Base-by-base conservation (phyloP, 1,140 invertebrate species). In the Diplogasteroides magnus region DNA sequence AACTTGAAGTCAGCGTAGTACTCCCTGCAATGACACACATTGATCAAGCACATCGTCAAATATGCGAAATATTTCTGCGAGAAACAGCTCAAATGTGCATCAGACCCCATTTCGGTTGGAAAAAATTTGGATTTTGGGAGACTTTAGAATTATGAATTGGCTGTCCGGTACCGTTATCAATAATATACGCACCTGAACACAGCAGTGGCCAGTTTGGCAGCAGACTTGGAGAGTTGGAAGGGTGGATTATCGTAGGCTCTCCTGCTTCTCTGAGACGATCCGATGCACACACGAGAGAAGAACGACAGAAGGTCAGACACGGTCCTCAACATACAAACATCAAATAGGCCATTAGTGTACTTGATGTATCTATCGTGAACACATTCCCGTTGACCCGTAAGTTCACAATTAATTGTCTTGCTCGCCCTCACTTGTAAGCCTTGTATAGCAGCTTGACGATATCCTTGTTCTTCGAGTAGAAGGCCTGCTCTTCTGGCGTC, bases 1-100 rank as follows among this genome's bases (percentile, higher is more conserved):
- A 29, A 71, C 58, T 71, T 71, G 13, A 71, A 31, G 25, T 71
- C 69, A 14, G 31, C 56, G 23, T 71, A 71, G 31, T n/a, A n/a
- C n/a, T n/a, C n/a, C n/a, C n/a, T n/a, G n/a, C n/a, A n/a, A n/a
- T n/a, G n/a, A n/a, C n/a, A n/a, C n/a, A n/a, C n/a, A n/a, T n/a
- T n/a, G n/a, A n/a, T n/a, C n/a, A n/a, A n/a, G n/a, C n/a, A n/a
- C n/a, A n/a, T n/a, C n/a, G n/a, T n/a, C n/a, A n/a, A n/a, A n/a
- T n/a, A n/a, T n/a, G n/a, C n/a, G n/a, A n/a, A n/a, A n/a, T n/a
- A n/a, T n/a, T n/a, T n/a, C n/a, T n/a, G n/a, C n/a, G n/a, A n/a
- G n/a, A n/a, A n/a, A n/a, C n/a, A n/a, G n/a, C n/a, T n/a, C n/a
- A n/a, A n/a, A n/a, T 19, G 37, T 11, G 19, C 37, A 11, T 19